These are phyloP conservation scores for Otus sunia DNA, from an alignment of 2,113 vertebrate species.

Conservation along the genomic window DNA sequence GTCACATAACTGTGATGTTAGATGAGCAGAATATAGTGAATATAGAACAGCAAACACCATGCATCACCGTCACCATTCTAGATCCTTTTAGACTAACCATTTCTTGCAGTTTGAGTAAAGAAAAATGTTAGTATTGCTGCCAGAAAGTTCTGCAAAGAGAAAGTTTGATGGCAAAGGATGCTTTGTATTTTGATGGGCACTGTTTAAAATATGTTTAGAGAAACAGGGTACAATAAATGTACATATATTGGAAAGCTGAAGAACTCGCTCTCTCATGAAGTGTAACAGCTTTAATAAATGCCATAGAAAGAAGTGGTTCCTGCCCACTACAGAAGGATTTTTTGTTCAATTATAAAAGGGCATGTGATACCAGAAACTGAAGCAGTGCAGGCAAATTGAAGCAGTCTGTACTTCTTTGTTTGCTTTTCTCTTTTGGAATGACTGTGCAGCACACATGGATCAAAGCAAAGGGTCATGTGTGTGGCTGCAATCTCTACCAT, in stretches of 20 bases:
- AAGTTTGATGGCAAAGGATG: background rate
- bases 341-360: background rate
- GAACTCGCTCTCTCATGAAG: background rate
- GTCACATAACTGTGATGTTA: background rate
- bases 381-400: background rate
- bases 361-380: background rate
- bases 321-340: background rate
- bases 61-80: background rate
- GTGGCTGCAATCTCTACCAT: background rate
- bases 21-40: background rate
- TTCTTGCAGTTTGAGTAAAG: background rate
- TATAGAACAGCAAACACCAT: background rate
- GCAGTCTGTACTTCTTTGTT: background rate
- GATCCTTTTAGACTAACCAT: background rate
- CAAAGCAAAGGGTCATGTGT: background rate
- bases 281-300: background rate
- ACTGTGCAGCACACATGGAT: background rate
- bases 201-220: background rate
- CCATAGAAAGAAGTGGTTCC: background rate
- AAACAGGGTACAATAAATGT: background rate
- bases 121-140: background rate
- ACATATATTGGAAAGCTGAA: background rate
- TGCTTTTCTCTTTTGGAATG: background rate
- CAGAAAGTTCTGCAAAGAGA: background rate
- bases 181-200: background rate